Base-by-base conservation (phyloP, 64 coral and sea anemone genomes). In the Porites lutea region DNA sequence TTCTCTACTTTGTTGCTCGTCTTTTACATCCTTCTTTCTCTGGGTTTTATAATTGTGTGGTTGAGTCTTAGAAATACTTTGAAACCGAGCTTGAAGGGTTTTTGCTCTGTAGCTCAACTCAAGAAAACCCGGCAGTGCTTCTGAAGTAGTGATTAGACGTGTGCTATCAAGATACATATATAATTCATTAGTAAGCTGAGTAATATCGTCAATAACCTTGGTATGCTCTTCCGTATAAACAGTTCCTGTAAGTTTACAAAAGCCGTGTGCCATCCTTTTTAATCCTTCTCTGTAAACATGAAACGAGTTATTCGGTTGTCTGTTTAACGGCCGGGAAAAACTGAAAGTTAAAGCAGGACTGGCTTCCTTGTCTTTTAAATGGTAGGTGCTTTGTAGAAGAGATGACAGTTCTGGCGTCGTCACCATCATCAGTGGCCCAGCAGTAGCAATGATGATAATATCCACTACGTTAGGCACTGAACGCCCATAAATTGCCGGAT, bases 401-500 rank as follows among this genome's bases (percentile, higher is more conserved):
- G 27, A 73, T 45, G 71, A 73, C 2, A 73, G 43, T 13, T 46
- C 71, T 73, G 9, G 4, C 3, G 23, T 14, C 4, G 37, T 9
- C 19, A 27, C 13, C 37, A 71, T 2, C 71, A 5, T 27, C 43
- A 47, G 71, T 5, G 19, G 21, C 27, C 27, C 0, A 37, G 27
- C 27, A 57, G 12, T 9, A 45, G 71, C 37, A 37, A 9, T 0
- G 45, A 46, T 45, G 47, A 73, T 73, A 37, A 45, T 23, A 45
- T 73, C 11, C 8, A 12, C 0, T 73, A 73, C 47, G 43, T 73
- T 5, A 48, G 71, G 11, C 54, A 18, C 82, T 43, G 43, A 19
- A 59, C 47, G 9, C 14, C 86, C 94, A 63, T 84, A 96, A 53
- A 96, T 73, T 48, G 59, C 87, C 1, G 79, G 86, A 48, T 89